Evolutionary conservation across 2,888 invertebrate genomes (phyloP).

Genomic region (Tipula vernalis): DNA sequence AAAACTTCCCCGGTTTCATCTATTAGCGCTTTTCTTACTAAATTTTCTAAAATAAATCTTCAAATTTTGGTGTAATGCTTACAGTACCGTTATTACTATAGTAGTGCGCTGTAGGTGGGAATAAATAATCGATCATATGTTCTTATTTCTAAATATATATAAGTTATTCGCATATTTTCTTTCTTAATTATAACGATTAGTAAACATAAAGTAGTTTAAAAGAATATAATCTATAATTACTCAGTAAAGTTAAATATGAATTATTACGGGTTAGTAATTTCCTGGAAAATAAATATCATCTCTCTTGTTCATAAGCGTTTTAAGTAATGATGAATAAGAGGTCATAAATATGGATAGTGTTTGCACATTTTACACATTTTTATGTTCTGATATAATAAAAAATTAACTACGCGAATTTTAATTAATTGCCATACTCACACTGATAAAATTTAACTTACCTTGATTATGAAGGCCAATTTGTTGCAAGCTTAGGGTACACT

Average conservation of each 20-base stretch:
- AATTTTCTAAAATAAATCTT: background rate
- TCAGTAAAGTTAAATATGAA: background rate
- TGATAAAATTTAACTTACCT: too few species aligned
- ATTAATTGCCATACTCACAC: too few species aligned
- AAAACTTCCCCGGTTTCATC: background rate
- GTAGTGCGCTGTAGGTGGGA: background rate
- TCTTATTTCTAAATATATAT: background rate
- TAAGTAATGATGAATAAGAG: background rate
- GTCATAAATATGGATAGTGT: background rate
- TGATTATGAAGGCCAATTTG: too few species aligned
- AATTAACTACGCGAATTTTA: background rate
- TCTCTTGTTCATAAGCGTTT: background rate
- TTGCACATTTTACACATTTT: background rate
- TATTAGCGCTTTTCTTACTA: background rate
- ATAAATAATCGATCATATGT: background rate
- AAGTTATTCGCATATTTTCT: background rate
- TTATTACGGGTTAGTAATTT: background rate
- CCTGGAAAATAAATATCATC: background rate
- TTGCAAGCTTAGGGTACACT: too few species aligned
- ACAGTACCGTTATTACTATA: background rate
- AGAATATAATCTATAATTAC: background rate
- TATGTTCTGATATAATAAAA: background rate
- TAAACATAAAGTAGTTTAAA: background rate
- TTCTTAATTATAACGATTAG: background rate
- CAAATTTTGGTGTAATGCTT: background rate